Percentiles rank a stretch among this genome's conserved stretches.
phyloP scores from a whole-genome alignment of 2,797 vertebrate genomes.

The Mustela erminea region DNA sequence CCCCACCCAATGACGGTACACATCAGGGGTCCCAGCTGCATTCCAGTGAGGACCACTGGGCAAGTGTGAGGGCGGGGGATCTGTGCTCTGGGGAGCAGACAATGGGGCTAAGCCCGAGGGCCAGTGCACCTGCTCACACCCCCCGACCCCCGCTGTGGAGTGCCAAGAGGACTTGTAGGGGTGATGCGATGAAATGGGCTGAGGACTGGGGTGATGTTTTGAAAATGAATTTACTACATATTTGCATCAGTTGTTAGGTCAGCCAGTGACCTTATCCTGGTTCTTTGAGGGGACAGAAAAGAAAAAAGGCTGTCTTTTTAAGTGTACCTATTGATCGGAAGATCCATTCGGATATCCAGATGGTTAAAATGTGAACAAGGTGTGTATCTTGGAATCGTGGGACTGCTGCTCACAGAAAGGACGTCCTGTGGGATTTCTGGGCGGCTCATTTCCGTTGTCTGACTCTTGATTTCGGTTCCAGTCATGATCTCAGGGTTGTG shows the following conservation, averaged over 20 bases:
- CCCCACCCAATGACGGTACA: not conserved
- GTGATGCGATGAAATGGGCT: not conserved
- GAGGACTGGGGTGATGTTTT: not conserved
- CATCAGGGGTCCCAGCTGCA: not conserved
- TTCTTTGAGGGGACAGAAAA: not conserved
- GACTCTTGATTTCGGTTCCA: too few relatives aligned
- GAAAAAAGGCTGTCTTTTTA: not conserved
- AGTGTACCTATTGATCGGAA: not conserved
- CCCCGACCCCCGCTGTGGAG: not conserved
- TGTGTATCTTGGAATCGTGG: not conserved
- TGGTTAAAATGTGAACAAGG: not conserved
- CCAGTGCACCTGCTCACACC: not conserved
- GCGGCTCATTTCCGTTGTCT: too few relatives aligned
- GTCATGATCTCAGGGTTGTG: too few relatives aligned
- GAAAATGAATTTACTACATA: not conserved
- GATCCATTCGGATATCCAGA: not conserved
- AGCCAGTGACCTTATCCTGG: not conserved
- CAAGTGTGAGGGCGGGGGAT: fast-evolving
- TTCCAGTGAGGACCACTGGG: not conserved
- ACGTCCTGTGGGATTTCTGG: too few relatives aligned
- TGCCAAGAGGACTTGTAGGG: not conserved
- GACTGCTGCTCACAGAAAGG: not conserved
- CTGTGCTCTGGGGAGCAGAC: not conserved
- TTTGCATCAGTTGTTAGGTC: not conserved
- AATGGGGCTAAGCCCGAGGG: not conserved